phyloP scores from a whole-genome alignment of 2,797 vertebrate genomes.

The Gorsachius magnificus region DNA sequence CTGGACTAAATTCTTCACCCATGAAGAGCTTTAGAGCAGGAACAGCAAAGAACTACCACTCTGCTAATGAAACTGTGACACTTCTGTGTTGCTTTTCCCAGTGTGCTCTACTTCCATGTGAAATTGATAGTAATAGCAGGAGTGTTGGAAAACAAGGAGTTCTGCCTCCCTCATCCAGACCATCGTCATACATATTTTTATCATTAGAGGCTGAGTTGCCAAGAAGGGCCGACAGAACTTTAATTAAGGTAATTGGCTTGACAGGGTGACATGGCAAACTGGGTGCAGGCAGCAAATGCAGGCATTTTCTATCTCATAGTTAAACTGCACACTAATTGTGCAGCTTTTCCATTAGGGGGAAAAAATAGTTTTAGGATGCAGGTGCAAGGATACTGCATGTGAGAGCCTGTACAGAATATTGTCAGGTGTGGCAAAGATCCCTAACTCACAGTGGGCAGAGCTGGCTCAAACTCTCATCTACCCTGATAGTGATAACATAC shows the following conservation, averaged over 20 bases:
- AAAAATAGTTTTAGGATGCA: not conserved
- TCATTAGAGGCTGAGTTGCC: not conserved
- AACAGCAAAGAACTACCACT: not conserved
- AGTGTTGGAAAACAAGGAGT: not conserved
- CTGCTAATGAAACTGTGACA: not conserved
- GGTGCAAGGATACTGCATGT: not conserved
- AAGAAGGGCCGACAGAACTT: not conserved
- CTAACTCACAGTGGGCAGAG: not conserved
- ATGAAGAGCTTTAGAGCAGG: not conserved
- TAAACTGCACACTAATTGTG: not conserved
- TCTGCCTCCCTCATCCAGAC: not conserved
- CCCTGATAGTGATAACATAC: not conserved
- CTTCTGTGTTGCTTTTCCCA: not conserved
- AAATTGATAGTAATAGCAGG: not conserved
- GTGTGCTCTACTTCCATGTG: not conserved
- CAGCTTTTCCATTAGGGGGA: not conserved
- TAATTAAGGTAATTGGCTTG: constrained; percentile 35
- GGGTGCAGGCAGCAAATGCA: not conserved
- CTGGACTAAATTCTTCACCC: not conserved
- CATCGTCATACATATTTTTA: not conserved
- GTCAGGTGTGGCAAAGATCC: not conserved
- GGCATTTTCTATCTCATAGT: not conserved
- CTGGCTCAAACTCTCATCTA: not conserved
- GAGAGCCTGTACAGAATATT: not conserved
- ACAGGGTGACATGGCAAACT: not conserved